Evolutionary conservation across 2,797 vertebrate species (phyloP), one percentile per base, ranked within the genome.

Genomic region (Hozukius guyotensis): DNA sequence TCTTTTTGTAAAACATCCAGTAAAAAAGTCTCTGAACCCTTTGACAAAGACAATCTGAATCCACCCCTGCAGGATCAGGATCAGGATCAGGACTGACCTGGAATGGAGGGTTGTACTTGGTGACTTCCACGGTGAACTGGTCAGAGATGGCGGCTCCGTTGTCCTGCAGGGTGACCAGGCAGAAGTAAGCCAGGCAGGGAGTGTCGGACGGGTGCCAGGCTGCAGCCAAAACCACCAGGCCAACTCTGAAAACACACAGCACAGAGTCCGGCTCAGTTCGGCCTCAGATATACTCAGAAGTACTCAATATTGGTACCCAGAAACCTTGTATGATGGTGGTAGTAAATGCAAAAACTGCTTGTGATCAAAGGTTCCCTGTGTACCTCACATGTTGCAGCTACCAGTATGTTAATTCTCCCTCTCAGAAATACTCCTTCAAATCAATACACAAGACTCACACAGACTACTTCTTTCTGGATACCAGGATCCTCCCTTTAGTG

Each of bases 101-200:
- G 92, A 98, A 99, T 1, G 95, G 94, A 0, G 97, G 96, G 78
- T 94, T 97, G 91, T 97, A 96, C 66, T 97, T 98, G 49, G 97
- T 99, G 85, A 99, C 98, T 76, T 99, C 98, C 60, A 99, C 96
- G 1, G 93, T 94, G 34, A 99, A 88, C 0, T 96, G 94, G 61
- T 98, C 97, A 5, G 96, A 95, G 88, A 97, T 92, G 42, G 96
- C 79, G 59, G 75, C 89, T 12, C 96, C 96, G 1, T 85, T 89
- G 79, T 98, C 98, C 78, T 96, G 96, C 22, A 98, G 90, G 2
- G 96, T 98, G 90, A 98, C 70, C 86, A 99, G 93, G 78, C 96
- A 97, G 93, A 97, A 99, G 91, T 99, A 99, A 14, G 95, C 92
- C 77, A 99, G 93, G 59, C 98, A 98, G 0, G 98, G 98, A 0